Percentiles rank a stretch among this genome's conserved stretches.
These are phyloP conservation scores for Nephrocerus scutellatus DNA, from an alignment of 2,888 invertebrate species.

Conservation along the genomic window DNA sequence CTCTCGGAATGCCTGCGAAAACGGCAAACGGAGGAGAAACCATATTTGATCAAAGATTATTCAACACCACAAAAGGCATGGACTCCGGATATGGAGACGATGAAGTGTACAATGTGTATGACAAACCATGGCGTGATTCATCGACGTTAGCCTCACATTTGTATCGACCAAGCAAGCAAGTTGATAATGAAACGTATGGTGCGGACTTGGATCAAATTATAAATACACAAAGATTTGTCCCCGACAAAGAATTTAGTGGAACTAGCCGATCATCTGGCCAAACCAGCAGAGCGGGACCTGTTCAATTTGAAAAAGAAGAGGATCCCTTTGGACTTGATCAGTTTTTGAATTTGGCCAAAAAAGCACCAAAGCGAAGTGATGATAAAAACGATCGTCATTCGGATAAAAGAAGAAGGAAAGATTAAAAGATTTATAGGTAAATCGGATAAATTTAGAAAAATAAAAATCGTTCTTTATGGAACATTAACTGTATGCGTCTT, in stretches of 20 bases:
- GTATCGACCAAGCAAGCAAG: constrained; percentile 78
- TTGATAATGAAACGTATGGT: constrained; percentile 86
- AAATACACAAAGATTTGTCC: constrained; percentile 90
- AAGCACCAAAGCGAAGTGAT: constrained; percentile 62
- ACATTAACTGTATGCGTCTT: no score
- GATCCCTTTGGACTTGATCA: constrained; percentile 98
- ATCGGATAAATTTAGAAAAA: no score
- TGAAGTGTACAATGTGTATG: constrained; percentile 95
- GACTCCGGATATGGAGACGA: constrained; percentile 91
- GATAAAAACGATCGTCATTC: constrained; percentile 37
- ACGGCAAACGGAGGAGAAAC: constrained; percentile 64
- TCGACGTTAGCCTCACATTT: constrained; percentile 81
- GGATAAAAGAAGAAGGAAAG: constrained; percentile 35
- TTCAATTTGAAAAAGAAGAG: constrained; percentile 82
- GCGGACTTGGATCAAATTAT: constrained; percentile 85
- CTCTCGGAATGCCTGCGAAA: constrained; percentile 88
- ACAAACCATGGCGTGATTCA: constrained; percentile 94
- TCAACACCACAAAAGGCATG: constrained; percentile 89
- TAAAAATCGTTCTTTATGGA: no score
- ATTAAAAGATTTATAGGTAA: constrained; percentile 13
- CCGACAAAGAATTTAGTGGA: constrained; percentile 94
- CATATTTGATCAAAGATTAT: constrained; percentile 91
- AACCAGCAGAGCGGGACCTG: constrained; percentile 77
- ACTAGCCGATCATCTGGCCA: constrained; percentile 63
- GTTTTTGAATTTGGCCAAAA: constrained; percentile 95